phyloP scores from a whole-genome alignment of 2,888 invertebrate genomes.

The Agrochola macilenta region DNA sequence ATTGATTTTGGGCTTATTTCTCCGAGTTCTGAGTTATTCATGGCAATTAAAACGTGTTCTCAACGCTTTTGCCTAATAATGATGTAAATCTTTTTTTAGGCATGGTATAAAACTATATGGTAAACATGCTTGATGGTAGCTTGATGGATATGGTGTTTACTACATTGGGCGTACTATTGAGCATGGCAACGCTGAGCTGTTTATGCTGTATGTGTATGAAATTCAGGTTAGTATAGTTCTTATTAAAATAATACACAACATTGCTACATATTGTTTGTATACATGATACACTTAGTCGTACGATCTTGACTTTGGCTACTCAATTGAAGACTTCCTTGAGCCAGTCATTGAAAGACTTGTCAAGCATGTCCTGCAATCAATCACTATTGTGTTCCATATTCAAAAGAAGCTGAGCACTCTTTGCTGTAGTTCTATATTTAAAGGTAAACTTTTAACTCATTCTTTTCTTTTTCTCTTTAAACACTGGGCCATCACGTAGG shows the following conservation, averaged over 20 bases:
- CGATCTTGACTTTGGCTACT: background rate
- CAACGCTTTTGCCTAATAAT: background rate
- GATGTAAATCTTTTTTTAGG: constrained; percentile 2
- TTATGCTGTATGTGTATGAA: constrained; percentile 82
- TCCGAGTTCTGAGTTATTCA: background rate
- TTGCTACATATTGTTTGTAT: background rate
- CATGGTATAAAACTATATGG: constrained; percentile 8
- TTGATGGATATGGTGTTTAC: constrained; percentile 75
- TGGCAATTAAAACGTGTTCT: background rate
- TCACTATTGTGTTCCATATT: constrained; percentile 23
- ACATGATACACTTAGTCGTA: background rate
- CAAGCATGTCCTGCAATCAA: constrained; percentile 22
- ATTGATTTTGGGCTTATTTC: background rate
- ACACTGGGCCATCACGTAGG: too few relatives aligned
- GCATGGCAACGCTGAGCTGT: constrained; percentile 75
- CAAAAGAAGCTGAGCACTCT: constrained; percentile 3
- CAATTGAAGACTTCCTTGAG: constrained; percentile 50
- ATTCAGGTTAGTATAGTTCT: constrained; percentile 73
- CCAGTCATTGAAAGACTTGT: background rate
- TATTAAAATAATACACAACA: background rate
- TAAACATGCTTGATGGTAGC: constrained; percentile 54
- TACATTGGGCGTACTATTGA: constrained; percentile 71
- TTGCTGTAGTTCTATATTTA: background rate
- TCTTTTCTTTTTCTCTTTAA: too few relatives aligned
- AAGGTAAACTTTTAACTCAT: background rate